Evolutionary conservation across 2,113 vertebrate genomes (phyloP).

Genomic region (Suncus etruscus): DNA sequence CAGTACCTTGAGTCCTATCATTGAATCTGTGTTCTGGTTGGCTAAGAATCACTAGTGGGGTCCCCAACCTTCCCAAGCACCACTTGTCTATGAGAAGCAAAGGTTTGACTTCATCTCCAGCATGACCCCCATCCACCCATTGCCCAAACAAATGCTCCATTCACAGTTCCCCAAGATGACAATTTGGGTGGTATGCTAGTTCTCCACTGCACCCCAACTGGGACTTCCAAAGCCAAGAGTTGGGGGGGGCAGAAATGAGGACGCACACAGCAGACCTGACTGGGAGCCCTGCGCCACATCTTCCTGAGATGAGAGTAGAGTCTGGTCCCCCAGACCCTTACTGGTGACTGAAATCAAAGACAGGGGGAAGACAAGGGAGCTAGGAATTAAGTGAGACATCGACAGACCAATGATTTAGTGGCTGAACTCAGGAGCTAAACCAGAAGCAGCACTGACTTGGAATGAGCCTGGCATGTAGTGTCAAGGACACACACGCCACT

Average conservation of each 20-base stretch:
- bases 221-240: not conserved
- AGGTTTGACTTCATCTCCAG: not conserved
- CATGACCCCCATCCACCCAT: too few relatives aligned
- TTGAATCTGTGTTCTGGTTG: too few relatives aligned
- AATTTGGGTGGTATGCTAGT: not conserved
- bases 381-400: rapidly evolving
- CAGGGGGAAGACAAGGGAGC: too few relatives aligned
- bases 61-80: too few relatives aligned
- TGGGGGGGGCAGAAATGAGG: rapidly evolving
- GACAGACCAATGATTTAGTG: too few relatives aligned
- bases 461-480: not conserved
- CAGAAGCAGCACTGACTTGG: not conserved
- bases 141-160: too few relatives aligned
- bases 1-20: too few relatives aligned
- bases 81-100: not conserved
- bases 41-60: too few relatives aligned
- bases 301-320: too few relatives aligned
- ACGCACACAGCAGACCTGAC: too few relatives aligned
- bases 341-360: not conserved
- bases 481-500: rapidly evolving
- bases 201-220: not conserved
- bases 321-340: too few relatives aligned
- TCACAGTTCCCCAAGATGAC: not conserved
- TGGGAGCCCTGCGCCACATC: too few relatives aligned
- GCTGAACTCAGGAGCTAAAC: not conserved